Percentiles rank a stretch among this genome's conserved stretches.
Conservation (phyloP, 1,140 invertebrate species). For the Ceratina australensis region DNA sequence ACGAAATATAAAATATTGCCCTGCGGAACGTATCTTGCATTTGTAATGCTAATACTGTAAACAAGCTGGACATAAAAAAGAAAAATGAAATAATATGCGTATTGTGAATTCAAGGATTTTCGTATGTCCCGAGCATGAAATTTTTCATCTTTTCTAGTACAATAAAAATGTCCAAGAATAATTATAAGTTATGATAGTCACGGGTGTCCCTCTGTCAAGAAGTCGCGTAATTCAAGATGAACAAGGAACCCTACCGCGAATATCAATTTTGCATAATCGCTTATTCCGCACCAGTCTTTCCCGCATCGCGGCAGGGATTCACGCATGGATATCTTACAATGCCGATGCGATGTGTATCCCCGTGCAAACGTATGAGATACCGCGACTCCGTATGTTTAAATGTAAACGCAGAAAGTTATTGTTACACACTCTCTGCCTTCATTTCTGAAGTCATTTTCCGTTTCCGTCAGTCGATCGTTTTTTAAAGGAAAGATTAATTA, state of each 20-base stretch:
- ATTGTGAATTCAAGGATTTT: conserved; percentile 8
- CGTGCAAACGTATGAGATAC: not conserved
- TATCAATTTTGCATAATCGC: conserved; percentile 39
- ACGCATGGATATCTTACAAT: conserved; percentile 21
- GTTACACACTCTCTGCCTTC: too few relatives aligned
- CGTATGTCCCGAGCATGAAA: not conserved
- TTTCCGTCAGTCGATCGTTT: not conserved
- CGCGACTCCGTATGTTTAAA: conserved; percentile 4
- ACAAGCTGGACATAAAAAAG: conserved; percentile 9
- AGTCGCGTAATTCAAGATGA: conserved; percentile 34
- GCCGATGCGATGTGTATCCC: conserved; percentile 1
- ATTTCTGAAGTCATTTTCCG: not conserved
- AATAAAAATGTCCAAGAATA: not conserved
- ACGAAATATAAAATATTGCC: not conserved
- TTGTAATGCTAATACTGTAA: conserved; percentile 15
- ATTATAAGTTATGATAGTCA: conserved; percentile 14
- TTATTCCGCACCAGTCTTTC: conserved; percentile 2
- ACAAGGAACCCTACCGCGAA: conserved; percentile 26
- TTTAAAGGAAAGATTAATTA: not conserved
- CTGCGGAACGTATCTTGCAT: not conserved
- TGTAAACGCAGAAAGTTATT: not conserved
- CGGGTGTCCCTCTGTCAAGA: not conserved
- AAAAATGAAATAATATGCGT: conserved; percentile 31
- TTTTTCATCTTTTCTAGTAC: not conserved
- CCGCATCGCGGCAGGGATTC: conserved; percentile 26